Percentiles rank a stretch among this genome's conserved stretches.
phyloP scores from a whole-genome alignment of 2,888 invertebrate genomes.

The Baronia brevicornis region DNA sequence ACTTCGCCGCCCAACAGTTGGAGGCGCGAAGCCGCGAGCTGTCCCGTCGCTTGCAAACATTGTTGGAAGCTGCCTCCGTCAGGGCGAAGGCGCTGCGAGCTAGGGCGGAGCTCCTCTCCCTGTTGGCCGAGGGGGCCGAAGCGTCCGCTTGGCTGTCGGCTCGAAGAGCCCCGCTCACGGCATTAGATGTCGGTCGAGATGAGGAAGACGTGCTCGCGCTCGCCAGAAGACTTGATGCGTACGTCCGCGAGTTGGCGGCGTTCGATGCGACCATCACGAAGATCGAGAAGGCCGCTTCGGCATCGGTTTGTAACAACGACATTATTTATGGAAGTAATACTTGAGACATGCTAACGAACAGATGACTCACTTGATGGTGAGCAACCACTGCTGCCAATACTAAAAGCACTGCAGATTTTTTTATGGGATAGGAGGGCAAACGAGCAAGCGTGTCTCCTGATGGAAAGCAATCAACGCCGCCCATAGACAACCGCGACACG shows the following conservation, averaged over 20 bases:
- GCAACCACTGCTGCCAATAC: no score
- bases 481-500: no score
- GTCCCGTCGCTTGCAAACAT: conserved; percentile 79
- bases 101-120: conserved; percentile 70
- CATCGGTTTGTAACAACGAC: conserved; percentile 32
- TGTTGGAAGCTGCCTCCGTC: conserved; percentile 83
- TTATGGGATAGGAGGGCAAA: no score
- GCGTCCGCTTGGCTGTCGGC: conserved; percentile 95
- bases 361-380: no score
- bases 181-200: conserved; percentile 91
- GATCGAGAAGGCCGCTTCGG: conserved; percentile 50
- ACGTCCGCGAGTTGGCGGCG: conserved; percentile 87
- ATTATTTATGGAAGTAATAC: no score
- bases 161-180: conserved; percentile 83
- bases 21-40: conserved; percentile 80
- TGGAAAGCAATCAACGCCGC: no score
- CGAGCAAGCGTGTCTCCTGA: no score
- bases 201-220: conserved; percentile 92
- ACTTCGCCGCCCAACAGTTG: conserved; percentile 87
- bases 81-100: conserved; percentile 81
- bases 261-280: conserved; percentile 84
- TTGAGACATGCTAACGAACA: no score
- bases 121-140: conserved; percentile 92
- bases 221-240: conserved; percentile 86
- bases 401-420: no score